Percentiles rank a stretch among this genome's conserved stretches.
These are phyloP conservation scores for Oplegnathus fasciatus DNA, from an alignment of 2,113 vertebrate genomes.

Conservation along the genomic window DNA sequence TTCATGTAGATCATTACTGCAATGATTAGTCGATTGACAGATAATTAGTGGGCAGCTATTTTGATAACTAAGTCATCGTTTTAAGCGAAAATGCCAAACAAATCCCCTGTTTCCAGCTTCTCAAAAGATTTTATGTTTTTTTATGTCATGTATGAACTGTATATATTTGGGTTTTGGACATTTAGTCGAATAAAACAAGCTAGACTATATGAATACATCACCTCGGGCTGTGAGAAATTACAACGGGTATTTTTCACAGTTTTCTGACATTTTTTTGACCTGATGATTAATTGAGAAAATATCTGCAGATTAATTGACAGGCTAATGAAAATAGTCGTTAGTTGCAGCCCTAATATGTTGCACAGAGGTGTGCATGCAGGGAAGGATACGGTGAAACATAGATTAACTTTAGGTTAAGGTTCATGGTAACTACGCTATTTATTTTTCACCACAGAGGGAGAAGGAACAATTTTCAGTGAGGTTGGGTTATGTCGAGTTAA, in stretches of 20 bases:
- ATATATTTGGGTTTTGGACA: too few relatives aligned
- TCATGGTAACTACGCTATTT: background rate
- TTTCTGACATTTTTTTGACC: too few relatives aligned
- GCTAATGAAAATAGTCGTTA: background rate
- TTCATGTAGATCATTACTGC: background rate
- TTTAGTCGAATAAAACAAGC: background rate
- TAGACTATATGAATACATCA: too few relatives aligned
- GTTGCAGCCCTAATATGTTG: background rate
- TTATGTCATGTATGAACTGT: background rate
- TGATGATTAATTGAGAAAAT: too few relatives aligned
- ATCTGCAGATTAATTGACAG: too few relatives aligned
- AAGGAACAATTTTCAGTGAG: background rate
- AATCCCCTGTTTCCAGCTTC: background rate
- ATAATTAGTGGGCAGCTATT: background rate
- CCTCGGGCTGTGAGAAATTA: too few relatives aligned
- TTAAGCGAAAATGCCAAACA: background rate
- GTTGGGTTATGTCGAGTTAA: background rate
- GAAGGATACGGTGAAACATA: too few relatives aligned
- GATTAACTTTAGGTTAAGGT: background rate
- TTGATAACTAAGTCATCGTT: background rate
- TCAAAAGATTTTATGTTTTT: background rate
- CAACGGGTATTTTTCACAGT: too few relatives aligned
- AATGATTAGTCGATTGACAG: background rate
- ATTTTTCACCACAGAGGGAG: background rate
- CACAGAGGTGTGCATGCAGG: too few relatives aligned